Conservation (phyloP, 2,888 invertebrate species). For the Drosophila mercatorum region DNA sequence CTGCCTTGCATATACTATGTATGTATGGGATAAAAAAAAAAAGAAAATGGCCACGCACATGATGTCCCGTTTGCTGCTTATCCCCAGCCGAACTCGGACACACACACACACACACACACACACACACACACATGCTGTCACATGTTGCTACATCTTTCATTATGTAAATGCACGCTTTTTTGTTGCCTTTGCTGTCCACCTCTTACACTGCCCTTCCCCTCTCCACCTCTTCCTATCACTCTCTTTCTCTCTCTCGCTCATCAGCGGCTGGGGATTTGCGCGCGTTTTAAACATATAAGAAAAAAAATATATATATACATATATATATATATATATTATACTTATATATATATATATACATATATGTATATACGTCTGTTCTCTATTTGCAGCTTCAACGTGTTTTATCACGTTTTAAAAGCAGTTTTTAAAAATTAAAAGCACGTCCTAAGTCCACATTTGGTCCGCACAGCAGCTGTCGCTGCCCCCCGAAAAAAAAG, state of each 20-base stretch:
- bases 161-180: slow-evolving; percentile 83
- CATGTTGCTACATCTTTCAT: slow-evolving; percentile 82
- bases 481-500: slow-evolving; percentile 25
- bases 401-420: slow-evolving; percentile 82
- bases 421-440: slow-evolving; percentile 82
- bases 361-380: slow-evolving; percentile 26
- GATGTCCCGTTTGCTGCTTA: slow-evolving; percentile 67
- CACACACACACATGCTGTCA: slow-evolving; percentile 41
- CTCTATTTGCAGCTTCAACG: slow-evolving; percentile 70
- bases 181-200: slow-evolving; percentile 46
- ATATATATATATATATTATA: slow-evolving; percentile 38
- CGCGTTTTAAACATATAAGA: slow-evolving; percentile 23
- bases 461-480: slow-evolving; percentile 58
- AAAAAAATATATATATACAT: slow-evolving; percentile 30
- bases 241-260: slow-evolving; percentile 17
- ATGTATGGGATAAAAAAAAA: background rate
- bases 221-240: slow-evolving; percentile 22
- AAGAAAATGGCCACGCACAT: slow-evolving; percentile 65
- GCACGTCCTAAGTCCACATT: slow-evolving; percentile 82
- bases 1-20: background rate
- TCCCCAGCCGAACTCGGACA: slow-evolving; percentile 47
- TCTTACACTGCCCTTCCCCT: slow-evolving; percentile 28
- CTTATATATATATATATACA: slow-evolving; percentile 31
- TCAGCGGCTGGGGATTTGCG: slow-evolving; percentile 60
- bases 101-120: slow-evolving; percentile 31